Base-by-base conservation (phyloP, 2,888 invertebrate genomes). In the Drosophila helvetica region DNA sequence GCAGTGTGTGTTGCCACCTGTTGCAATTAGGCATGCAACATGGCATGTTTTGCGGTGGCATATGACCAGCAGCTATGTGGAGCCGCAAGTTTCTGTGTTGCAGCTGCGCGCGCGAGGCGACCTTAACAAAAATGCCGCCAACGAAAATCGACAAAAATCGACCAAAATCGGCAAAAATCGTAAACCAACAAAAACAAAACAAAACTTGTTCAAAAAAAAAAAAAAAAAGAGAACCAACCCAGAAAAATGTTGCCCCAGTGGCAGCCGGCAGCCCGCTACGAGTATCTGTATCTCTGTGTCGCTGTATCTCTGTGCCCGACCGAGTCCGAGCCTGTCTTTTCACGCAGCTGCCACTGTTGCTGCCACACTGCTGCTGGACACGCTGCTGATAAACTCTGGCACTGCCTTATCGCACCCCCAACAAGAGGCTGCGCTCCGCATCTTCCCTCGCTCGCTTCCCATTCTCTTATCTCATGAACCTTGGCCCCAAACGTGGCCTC, bases 91-190 rank as follows among this genome's bases (percentile, higher is more conserved):
- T 18, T 15, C 22, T 57, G 50, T 66, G 53, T 47, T 55, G 73
- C 85, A 88, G 88, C 79, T 83, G 79, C 65, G 78, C 33, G 33
- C 33, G 33, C 33, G 33, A 30, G 10, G 33, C 91, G 91, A 91
- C 90, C 90, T 91, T 91, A 90, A 87, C 86, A 91, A 90, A 89
- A 80, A 91, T 91, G 89, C 86, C 76, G 86, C 78, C 71, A 70
- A 76, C 58, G 30, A 57, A 54, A 43, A 48, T 27, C 47, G 19
- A 38, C 38, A 15, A 38, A 38, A 38, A 38, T 38, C 38, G 38
- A 38, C 38, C 6, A 15, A 30, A 30, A 30, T 30, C 10, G 30
- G 10, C 30, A 30, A 30, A 25, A 38, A 38, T 38, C 38, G 15
- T 15, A 38, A 38, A 15, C 15, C 38, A 54, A 52, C 25, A 55